Conservation (phyloP, 2,113 vertebrate genomes). For the Rhodinocichla rosea region DNA sequence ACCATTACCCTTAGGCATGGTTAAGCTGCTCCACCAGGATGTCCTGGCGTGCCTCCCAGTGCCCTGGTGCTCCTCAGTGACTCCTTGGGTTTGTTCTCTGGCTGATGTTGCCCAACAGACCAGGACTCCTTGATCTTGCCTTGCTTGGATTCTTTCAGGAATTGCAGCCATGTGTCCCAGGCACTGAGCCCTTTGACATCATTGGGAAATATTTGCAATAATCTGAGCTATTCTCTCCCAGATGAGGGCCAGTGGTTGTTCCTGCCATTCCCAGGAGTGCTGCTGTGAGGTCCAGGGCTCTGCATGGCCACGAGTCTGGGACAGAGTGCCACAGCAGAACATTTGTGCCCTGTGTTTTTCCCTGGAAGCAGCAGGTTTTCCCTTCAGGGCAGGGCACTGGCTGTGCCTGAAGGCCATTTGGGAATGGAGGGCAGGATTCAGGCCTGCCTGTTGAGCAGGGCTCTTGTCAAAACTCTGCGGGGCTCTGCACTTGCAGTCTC, state of each 20-base stretch:
- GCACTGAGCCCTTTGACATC: not conserved
- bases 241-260: accelerated
- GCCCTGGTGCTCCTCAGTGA: not conserved
- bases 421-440: not conserved
- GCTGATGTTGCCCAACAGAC: not conserved
- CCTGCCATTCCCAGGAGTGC: not conserved
- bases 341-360: not conserved
- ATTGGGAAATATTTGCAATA: conserved; percentile 16
- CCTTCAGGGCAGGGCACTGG: not conserved
- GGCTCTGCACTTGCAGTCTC: not conserved
- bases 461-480: not conserved
- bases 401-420: not conserved
- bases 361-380: not conserved
- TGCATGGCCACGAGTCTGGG: not conserved
- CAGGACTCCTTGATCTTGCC: not conserved
- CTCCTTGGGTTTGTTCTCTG: not conserved
- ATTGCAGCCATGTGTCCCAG: not conserved
- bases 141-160: not conserved
- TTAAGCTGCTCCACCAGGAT: not conserved
- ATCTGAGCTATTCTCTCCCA: not conserved
- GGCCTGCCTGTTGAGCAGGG: not conserved
- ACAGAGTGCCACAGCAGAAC: not conserved
- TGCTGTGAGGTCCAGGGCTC: not conserved
- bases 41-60: not conserved
- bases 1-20: not conserved